Conservation (phyloP, 2,888 invertebrate species). For the Osedax fenrisi region DNA sequence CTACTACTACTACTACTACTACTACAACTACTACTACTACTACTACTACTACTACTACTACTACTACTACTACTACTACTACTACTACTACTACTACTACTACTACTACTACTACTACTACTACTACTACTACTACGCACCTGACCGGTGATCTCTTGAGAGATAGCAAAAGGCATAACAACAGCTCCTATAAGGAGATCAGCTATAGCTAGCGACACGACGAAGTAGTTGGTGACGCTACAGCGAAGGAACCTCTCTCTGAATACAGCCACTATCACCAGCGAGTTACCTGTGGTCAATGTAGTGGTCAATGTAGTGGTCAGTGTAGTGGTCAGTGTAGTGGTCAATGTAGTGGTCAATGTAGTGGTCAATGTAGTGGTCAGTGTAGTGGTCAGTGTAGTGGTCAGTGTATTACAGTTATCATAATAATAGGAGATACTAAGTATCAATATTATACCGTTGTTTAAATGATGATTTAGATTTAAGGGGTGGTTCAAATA, state of each 20-base stretch:
- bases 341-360: too few species aligned
- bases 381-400: too few species aligned
- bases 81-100: not conserved
- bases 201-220: conserved; percentile 87
- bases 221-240: conserved; percentile 94
- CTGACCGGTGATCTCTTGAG: conserved; percentile 44
- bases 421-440: too few species aligned
- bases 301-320: too few species aligned
- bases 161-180: conserved; percentile 76
- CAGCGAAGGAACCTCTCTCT: conserved; percentile 81
- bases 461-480: too few species aligned
- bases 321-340: too few species aligned
- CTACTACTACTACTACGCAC: not conserved
- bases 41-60: not conserved
- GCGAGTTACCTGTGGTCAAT: conserved; percentile 81
- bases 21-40: not conserved
- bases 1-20: not conserved
- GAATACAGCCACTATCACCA: conserved; percentile 83
- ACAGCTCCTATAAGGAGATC: conserved; percentile 88
- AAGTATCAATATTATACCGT: too few species aligned
- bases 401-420: too few species aligned
- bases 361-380: too few species aligned
- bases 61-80: not conserved
- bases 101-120: not conserved
- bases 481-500: too few species aligned